These are phyloP conservation scores for Poeciliopsis occidentalis DNA, from an alignment of 2,113 vertebrate genomes.

Conservation along the genomic window DNA sequence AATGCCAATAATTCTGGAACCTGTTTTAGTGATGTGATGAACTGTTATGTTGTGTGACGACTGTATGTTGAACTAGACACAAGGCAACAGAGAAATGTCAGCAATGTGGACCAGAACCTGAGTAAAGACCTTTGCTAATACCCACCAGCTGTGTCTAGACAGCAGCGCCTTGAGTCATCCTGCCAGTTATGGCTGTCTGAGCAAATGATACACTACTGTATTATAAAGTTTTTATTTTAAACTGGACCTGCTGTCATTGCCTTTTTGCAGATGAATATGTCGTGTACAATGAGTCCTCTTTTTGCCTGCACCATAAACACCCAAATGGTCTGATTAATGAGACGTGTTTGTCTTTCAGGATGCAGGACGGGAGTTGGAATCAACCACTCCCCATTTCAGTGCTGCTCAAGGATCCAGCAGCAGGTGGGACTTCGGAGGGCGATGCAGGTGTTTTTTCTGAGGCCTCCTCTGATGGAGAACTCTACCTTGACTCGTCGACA, in stretches of 20 bases:
- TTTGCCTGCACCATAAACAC: neutral
- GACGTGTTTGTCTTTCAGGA: slow-evolving; percentile 77
- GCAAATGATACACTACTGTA: neutral
- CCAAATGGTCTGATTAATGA: neutral
- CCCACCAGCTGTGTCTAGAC: slow-evolving; percentile 64
- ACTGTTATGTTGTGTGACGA: neutral
- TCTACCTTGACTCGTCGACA: slow-evolving; percentile 83
- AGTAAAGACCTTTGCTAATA: slow-evolving; percentile 60
- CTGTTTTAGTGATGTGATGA: too few relatives aligned
- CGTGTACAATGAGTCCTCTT: neutral
- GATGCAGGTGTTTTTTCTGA: slow-evolving; percentile 81
- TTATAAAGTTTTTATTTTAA: slow-evolving; percentile 34
- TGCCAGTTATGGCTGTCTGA: slow-evolving; percentile 25
- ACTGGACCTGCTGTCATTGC: slow-evolving; percentile 19
- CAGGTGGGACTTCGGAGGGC: slow-evolving; percentile 62
- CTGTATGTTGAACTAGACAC: slow-evolving; percentile 13
- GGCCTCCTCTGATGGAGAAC: slow-evolving; percentile 82
- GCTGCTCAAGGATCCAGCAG: slow-evolving; percentile 75
- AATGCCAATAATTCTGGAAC: too few relatives aligned
- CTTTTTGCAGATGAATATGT: neutral
- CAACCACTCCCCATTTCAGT: slow-evolving; percentile 78
- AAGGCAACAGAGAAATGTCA: slow-evolving; percentile 39
- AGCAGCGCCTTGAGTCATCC: slow-evolving; percentile 68
- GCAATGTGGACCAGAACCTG: slow-evolving; percentile 52
- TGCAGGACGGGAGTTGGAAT: slow-evolving; percentile 85